Conservation (phyloP, 1,140 invertebrate species). For the Philopotamus ludificatus region DNA sequence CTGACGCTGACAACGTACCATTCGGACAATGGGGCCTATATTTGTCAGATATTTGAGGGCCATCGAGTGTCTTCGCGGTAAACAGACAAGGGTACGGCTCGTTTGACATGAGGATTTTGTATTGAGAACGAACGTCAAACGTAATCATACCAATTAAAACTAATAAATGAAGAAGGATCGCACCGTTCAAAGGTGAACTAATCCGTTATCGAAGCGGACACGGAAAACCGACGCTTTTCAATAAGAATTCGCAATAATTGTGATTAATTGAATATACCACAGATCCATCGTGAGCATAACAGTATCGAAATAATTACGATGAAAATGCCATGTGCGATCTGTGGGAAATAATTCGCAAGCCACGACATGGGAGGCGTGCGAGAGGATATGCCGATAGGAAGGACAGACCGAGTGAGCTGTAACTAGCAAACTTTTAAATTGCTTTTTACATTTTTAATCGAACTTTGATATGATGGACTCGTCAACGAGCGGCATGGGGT, state of each 20-base stretch:
- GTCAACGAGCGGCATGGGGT: slow-evolving; percentile 38
- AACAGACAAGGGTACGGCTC: no score
- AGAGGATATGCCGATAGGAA: slow-evolving; percentile 12
- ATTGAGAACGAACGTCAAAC: slow-evolving; percentile 1
- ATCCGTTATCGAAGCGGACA: no score
- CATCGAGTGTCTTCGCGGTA: background rate
- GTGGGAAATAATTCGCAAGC: slow-evolving; percentile 24
- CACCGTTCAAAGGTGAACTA: no score
- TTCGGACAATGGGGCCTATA: background rate
- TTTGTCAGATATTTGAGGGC: background rate
- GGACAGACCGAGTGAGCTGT: slow-evolving; percentile 36
- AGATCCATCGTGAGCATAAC: no score
- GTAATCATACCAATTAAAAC: no score
- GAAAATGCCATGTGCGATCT: no score
- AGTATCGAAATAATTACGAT: no score
- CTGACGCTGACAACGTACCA: slow-evolving; percentile 9
- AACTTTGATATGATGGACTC: slow-evolving; percentile 42
- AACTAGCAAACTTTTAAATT: slow-evolving; percentile 43
- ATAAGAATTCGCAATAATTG: no score
- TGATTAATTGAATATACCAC: no score
- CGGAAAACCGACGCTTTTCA: no score
- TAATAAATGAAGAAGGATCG: no score
- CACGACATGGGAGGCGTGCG: background rate
- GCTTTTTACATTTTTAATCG: slow-evolving; percentile 43
- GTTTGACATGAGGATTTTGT: background rate